phyloP scores from a whole-genome alignment of 2,888 invertebrate species.

The Agrotis segetum region DNA sequence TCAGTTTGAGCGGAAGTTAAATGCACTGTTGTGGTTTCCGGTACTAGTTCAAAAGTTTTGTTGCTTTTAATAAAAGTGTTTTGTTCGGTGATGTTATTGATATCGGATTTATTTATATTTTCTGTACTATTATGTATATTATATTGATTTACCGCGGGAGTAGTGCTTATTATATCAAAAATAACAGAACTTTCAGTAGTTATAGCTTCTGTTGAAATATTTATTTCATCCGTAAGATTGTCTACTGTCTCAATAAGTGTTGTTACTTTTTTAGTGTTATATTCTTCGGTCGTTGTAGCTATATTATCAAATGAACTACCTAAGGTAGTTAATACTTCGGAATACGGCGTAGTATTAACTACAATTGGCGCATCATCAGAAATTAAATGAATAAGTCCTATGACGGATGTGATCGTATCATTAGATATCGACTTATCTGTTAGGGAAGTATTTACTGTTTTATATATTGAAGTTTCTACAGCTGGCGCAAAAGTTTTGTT shows the following conservation, averaged over 20 bases:
- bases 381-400: conserved; percentile 36
- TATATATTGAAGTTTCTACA: conserved; percentile 15
- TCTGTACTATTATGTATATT: not conserved
- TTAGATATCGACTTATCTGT: conserved; percentile 24
- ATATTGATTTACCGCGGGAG: not conserved
- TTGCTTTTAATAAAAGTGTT: not conserved
- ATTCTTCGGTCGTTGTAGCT: conserved; percentile 15
- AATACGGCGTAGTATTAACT: not conserved
- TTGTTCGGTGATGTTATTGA: not conserved
- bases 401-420: conserved; percentile 24
- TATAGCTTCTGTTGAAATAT: conserved; percentile 1
- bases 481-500: conserved; percentile 1
- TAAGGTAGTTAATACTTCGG: conserved; percentile 16
- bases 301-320: conserved; percentile 4
- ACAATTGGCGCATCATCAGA: conserved; percentile 12
- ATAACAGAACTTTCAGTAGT: conserved; percentile 1
- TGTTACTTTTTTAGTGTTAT: conserved; percentile 28
- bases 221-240: conserved; percentile 5
- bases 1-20: not conserved
- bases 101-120: not conserved
- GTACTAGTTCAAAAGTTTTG: not conserved
- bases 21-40: conserved; percentile 12
- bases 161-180: not conserved
- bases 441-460: conserved; percentile 5
- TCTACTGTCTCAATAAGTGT: not conserved